These are phyloP conservation scores for Latrodectus hesperus DNA, from an alignment of 2,888 invertebrate species.

Conservation along the genomic window DNA sequence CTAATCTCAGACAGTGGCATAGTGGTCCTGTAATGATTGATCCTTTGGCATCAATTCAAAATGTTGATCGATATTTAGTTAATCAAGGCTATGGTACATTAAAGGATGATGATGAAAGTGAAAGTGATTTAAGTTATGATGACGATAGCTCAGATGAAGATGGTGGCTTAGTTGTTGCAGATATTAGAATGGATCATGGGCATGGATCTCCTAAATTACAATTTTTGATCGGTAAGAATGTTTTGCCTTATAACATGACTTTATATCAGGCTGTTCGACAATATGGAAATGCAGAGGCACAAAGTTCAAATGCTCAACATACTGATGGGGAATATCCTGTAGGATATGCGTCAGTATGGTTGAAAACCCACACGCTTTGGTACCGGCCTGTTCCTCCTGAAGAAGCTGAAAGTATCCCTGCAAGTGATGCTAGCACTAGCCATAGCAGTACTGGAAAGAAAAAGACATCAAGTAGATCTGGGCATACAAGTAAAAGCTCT, in stretches of 20 bases:
- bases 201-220: constrained; percentile 92
- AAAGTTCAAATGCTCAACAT: constrained; percentile 80
- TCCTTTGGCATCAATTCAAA: constrained; percentile 98
- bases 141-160: constrained; percentile 96
- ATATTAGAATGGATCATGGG: constrained; percentile 82
- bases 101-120: constrained; percentile 76
- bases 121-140: constrained; percentile 82
- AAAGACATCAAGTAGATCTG: constrained; percentile 42
- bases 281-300: constrained; percentile 79
- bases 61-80: constrained; percentile 94
- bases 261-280: constrained; percentile 98
- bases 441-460: constrained; percentile 39
- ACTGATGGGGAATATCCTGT: constrained; percentile 88
- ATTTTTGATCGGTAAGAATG: constrained; percentile 94
- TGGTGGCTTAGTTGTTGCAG: constrained; percentile 88
- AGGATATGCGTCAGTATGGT: constrained; percentile 93
- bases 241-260: constrained; percentile 98
- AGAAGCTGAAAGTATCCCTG: constrained; percentile 76
- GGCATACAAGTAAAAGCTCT: constrained; percentile 18
- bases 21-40: constrained; percentile 99
- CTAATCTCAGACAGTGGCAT: constrained; percentile 96
- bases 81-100: constrained; percentile 93
- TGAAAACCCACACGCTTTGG: constrained; percentile 96
- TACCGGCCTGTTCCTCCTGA: constrained; percentile 66
- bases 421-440: constrained; percentile 79